These are phyloP conservation scores for Paramormyrops hopkinsi DNA, from an alignment of 2,797 vertebrate species.

Conservation along the genomic window DNA sequence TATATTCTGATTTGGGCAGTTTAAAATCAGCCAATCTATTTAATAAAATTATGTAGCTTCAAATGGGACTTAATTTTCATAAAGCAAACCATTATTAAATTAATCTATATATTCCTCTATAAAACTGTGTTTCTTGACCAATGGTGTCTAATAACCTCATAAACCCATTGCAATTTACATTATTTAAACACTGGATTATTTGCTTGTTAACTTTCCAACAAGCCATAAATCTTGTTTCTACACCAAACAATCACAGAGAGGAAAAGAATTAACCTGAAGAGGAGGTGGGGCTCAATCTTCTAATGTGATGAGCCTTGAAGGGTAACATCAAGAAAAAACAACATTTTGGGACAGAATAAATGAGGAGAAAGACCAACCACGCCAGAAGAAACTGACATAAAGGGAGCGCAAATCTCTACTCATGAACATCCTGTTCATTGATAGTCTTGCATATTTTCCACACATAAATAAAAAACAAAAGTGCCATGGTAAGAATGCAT, in stretches of 20 bases:
- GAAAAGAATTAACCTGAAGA: not conserved
- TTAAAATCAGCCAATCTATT: not conserved
- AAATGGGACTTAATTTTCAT: not conserved
- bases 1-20: not conserved
- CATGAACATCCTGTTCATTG: not conserved
- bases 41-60: not conserved
- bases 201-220: not conserved
- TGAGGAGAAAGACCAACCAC: not conserved
- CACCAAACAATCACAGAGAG: not conserved
- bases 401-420: not conserved
- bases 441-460: not conserved
- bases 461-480: not conserved
- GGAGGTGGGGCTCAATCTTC: not conserved
- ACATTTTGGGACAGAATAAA: not conserved
- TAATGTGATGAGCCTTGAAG: not conserved
- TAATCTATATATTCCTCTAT: not conserved
- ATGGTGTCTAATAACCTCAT: not conserved
- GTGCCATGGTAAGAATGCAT: not conserved
- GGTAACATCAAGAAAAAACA: not conserved
- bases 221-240: not conserved
- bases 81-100: not conserved
- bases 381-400: not conserved
- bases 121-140: not conserved
- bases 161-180: not conserved
- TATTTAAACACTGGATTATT: not conserved